These are phyloP conservation scores for Allacma fusca DNA, from an alignment of 2,888 invertebrate genomes.

Conservation along the genomic window DNA sequence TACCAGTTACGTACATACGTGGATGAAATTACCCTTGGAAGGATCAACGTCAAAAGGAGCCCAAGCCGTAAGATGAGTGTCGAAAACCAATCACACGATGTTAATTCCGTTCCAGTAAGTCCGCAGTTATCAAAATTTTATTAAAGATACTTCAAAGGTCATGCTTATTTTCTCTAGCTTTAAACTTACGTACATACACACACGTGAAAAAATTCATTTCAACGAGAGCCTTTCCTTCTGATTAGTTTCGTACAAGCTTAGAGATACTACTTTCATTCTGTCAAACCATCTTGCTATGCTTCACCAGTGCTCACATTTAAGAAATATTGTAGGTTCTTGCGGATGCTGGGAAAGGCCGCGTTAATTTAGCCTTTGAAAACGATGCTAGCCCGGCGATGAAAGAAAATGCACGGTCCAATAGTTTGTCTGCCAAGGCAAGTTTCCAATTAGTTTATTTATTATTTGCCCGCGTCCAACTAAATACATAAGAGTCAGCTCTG, in stretches of 20 bases:
- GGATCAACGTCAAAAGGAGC: too few species aligned
- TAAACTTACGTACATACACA: too few species aligned
- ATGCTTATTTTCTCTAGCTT: too few species aligned
- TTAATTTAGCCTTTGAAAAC: not conserved
- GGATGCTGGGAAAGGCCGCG: not conserved
- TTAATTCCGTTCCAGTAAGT: constrained; percentile 1
- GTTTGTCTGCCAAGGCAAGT: not conserved
- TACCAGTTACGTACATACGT: too few species aligned
- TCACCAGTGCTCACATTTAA: not conserved
- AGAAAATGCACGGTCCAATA: not conserved
- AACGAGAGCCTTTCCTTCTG: too few species aligned
- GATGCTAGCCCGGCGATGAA: not conserved
- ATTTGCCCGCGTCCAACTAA: too few species aligned
- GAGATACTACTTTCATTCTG: not conserved
- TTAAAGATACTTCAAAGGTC: not conserved
- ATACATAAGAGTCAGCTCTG: too few species aligned
- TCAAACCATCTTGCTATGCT: too few species aligned
- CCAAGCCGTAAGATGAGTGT: not conserved
- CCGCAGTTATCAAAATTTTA: not conserved
- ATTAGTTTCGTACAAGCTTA: too few species aligned
- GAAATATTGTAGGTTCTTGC: not conserved
- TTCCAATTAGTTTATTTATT: not conserved
- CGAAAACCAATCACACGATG: not conserved
- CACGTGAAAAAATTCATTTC: too few species aligned
- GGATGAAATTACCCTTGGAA: too few species aligned